phyloP scores from a whole-genome alignment of 2,888 invertebrate species.

The Clusia tigrina region DNA sequence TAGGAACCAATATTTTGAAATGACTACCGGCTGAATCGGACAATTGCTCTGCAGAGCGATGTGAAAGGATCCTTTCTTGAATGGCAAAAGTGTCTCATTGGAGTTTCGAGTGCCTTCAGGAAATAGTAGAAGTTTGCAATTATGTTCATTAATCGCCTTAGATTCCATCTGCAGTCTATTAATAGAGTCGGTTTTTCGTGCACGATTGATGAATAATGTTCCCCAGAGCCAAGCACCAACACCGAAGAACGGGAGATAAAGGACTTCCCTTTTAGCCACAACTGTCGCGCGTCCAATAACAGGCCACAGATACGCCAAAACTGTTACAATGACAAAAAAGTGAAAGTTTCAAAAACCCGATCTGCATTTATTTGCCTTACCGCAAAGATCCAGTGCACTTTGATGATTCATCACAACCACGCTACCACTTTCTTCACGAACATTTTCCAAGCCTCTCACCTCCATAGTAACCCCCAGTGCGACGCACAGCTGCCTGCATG shows the following conservation, averaged over 20 bases:
- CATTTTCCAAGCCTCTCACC: slow-evolving; percentile 79
- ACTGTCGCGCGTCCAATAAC: slow-evolving; percentile 81
- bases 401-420: slow-evolving; percentile 90
- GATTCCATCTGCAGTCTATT: slow-evolving; percentile 78
- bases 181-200: slow-evolving; percentile 75
- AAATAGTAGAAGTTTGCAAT: slow-evolving; percentile 83
- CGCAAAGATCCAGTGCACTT: slow-evolving; percentile 83
- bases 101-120: slow-evolving; percentile 91
- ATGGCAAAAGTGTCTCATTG: slow-evolving; percentile 80
- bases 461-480: slow-evolving; percentile 74
- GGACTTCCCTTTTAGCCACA: slow-evolving; percentile 83
- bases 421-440: slow-evolving; percentile 77
- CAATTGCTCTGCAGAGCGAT: slow-evolving; percentile 84
- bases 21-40: slow-evolving; percentile 88
- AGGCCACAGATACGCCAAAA: slow-evolving; percentile 83
- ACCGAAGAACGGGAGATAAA: slow-evolving; percentile 85
- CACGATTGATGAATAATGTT: slow-evolving; percentile 85
- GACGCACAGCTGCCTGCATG: slow-evolving; percentile 66
- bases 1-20: slow-evolving; percentile 82
- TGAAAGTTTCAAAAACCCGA: slow-evolving; percentile 1
- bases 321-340: slow-evolving; percentile 61
- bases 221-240: slow-evolving; percentile 88
- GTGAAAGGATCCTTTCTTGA: slow-evolving; percentile 97
- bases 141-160: slow-evolving; percentile 71
- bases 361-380: slow-evolving; percentile 67